Conservation (phyloP, 2,113 vertebrate species). For the Azemiops feae region DNA sequence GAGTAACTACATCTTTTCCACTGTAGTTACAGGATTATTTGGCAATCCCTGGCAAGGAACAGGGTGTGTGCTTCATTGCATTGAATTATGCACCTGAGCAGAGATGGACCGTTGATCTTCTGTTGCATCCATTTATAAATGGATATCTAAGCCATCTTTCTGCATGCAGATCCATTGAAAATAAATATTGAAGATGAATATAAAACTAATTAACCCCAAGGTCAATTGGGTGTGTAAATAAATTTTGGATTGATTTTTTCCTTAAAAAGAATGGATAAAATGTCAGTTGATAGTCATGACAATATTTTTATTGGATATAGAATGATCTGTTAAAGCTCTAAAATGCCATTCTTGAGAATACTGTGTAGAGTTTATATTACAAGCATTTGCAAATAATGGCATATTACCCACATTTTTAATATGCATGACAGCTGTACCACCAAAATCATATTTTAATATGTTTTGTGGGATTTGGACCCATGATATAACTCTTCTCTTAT, state of each 20-base stretch:
- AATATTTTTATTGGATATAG: not conserved
- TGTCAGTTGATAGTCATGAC: conserved; percentile 18
- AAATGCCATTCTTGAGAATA: not conserved
- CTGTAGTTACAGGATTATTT: not conserved
- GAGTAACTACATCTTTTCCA: not conserved
- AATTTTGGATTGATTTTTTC: not conserved
- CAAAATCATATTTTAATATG: not conserved
- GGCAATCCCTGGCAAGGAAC: not conserved
- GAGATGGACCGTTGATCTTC: not conserved
- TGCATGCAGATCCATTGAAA: not conserved
- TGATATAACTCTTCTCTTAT: not conserved
- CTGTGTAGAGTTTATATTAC: not conserved
- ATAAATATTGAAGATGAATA: not conserved
- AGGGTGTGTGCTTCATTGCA: not conserved
- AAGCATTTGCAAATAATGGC: not conserved
- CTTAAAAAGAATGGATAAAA: not conserved
- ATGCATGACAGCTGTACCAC: not conserved
- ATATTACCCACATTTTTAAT: not conserved
- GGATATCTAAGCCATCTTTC: not conserved
- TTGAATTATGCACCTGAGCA: not conserved
- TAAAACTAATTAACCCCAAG: not conserved
- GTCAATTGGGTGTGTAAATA: not conserved
- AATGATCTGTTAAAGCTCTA: not conserved
- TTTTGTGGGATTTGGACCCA: not conserved
- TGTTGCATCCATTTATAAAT: not conserved